Base-by-base conservation (phyloP, 2,113 vertebrate genomes). In the Callionymus lyra region DNA sequence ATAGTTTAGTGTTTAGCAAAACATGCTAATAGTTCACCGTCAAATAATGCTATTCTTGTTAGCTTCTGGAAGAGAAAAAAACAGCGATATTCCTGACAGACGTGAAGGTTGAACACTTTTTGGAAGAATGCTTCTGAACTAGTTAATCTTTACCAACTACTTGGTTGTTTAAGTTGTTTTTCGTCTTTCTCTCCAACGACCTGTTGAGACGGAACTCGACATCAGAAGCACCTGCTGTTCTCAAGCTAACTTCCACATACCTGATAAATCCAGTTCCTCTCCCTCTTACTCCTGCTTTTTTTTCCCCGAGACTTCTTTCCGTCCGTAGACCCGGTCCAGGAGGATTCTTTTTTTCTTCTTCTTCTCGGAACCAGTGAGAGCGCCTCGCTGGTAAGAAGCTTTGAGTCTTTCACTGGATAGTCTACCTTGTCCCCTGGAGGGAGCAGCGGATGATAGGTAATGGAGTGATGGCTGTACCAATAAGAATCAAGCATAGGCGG, bases 161-260 rank as follows among this genome's bases (percentile, higher is more conserved):
- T 27, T 27, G 4, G 21, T 4, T 27, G 21, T 27, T 27, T 27
- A 4, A 4, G 21, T 8, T 27, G 21, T 27, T 27, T 27, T 27
- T 27, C 8, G 4, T 27, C 8, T 27, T 27, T 27, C 21, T 8
- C 8, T 27, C 8, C 8, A 27, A 27, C 21, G 33, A 50, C 42
- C 53, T 11, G 47, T 12, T 59, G 60, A 64, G 56, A 59, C 75
- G 80, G 80, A 77, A 77, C 80, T 55, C 37, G 31, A n/a, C 45
- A 51, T 52, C 55, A 13, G 15, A 36, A 6, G 55, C 70, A 72
- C 68, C 70, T 76, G 70, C 38, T 37, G 38, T 42, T 31, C 1
- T 3, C 10, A 0, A 6, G 31, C 44, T 48, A 39, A 42, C 47
- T 59, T 65, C 48, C 34, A 62, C 58, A 17, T 68, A 82, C 80